These are phyloP conservation scores for Phthorimaea operculella DNA, from an alignment of 1,140 invertebrate genomes.

Conservation along the genomic window DNA sequence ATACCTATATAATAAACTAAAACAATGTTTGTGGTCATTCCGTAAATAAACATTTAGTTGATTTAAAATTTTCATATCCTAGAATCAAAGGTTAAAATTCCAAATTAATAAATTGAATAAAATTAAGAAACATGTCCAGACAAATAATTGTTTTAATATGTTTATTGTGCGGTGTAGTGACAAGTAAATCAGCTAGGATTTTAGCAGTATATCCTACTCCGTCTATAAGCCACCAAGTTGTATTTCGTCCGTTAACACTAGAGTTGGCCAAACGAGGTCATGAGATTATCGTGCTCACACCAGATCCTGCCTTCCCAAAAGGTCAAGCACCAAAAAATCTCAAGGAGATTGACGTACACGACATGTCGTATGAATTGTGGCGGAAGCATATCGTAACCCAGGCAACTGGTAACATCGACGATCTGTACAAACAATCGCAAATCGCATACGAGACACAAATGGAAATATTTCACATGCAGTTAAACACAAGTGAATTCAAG, in stretches of 20 bases:
- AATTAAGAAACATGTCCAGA: no score
- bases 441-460: conserved; percentile 13
- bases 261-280: conserved; percentile 61
- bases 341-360: conserved; percentile 27
- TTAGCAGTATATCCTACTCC: conserved; percentile 59
- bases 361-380: not conserved
- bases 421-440: not conserved
- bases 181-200: conserved; percentile 41
- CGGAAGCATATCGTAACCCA: not conserved
- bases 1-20: no score
- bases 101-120: no score
- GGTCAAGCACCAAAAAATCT: conserved; percentile 25
- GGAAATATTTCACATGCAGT: conserved; percentile 21
- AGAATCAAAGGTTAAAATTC: no score
- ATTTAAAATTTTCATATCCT: no score
- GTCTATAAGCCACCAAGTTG: conserved; percentile 68
- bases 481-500: conserved; percentile 29
- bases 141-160: no score
- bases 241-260: conserved; percentile 49
- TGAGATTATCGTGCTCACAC: conserved; percentile 50
- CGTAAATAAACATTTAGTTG: no score
- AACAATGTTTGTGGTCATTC: no score
- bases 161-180: no score
- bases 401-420: not conserved
- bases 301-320: conserved; percentile 31